Evolutionary conservation across 2,797 vertebrate species (phyloP), one percentile per base, ranked within the genome.

Genomic region (Buceros bicornis): DNA sequence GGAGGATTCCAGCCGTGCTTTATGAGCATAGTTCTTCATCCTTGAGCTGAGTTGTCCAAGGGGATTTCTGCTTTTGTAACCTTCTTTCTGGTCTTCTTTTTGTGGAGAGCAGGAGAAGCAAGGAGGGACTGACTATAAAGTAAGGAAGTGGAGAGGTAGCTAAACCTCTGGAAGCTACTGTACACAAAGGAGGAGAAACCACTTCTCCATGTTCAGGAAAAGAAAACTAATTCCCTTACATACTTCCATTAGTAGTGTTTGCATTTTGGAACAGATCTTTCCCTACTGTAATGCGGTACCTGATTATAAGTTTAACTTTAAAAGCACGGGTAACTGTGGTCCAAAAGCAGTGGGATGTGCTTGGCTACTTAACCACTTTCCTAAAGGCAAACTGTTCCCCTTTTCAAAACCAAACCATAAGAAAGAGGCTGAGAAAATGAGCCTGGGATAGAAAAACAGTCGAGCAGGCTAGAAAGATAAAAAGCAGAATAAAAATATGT

Each of bases 351-450:
- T 22, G 17, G 22, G 21, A 65, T 0, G 0, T 48, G 5, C 12
- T 73, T 60, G 13, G 58, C 73, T 73, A 9, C 40, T 82, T 79
- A n/a, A 57, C 2, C 8, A 4, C 11, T 78, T 85, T 66, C n/a
- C 51, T 51, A 22, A 86, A 69, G n/a, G 24, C 6, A 81, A 81
- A 62, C 8, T 56, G 1, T 76, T 76, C 8, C 28, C 22, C 16
- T 64, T 73, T 87, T 66, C 42, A 84, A 35, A 90, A 77, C 35
- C n/a, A 70, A 80, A 56, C 14, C 17, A 13, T 61, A 35, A 87
- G 81, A 87, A 57, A 47, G 14, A 60, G 28, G 11, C 56, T 90
- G 67, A 43, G 64, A 89, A 96, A 93, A 77, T 71, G 29, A 85
- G 17, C 15, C 24, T 47, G 56, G 40, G 19, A 16, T 16, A 90